Evolutionary conservation across 2,797 vertebrate genomes (phyloP).

Genomic region (Melanotaenia maccullochi): DNA sequence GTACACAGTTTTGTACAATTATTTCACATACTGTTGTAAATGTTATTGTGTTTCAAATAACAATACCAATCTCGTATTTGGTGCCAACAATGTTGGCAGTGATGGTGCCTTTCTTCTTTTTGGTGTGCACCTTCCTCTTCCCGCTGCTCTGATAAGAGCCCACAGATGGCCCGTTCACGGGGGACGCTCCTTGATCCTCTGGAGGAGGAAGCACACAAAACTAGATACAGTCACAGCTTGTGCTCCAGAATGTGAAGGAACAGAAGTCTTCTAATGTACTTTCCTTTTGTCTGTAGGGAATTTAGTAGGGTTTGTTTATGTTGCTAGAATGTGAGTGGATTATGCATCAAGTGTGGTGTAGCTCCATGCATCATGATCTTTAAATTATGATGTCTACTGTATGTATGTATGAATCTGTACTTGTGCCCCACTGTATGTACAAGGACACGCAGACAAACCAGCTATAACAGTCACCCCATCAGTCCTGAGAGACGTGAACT

Average conservation of each 20-base stretch:
- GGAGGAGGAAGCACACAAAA: constrained; percentile 54
- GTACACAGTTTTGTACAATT: neutral
- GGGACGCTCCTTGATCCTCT: constrained; percentile 90
- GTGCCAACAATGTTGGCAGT: constrained; percentile 93
- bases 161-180: constrained; percentile 85
- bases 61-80: constrained; percentile 97
- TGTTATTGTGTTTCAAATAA: neutral
- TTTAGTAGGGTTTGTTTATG: constrained; percentile 55
- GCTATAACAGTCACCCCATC: constrained; percentile 25
- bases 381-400: constrained; percentile 25
- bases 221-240: constrained; percentile 60
- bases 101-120: constrained; percentile 94
- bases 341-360: constrained; percentile 29
- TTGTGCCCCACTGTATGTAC: constrained; percentile 5
- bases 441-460: constrained; percentile 13
- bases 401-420: constrained; percentile 4
- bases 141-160: constrained; percentile 88
- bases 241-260: constrained; percentile 28
- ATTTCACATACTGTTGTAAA: neutral
- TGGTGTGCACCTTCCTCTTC: constrained; percentile 90
- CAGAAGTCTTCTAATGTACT: constrained; percentile 39
- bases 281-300: constrained; percentile 51
- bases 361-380: constrained; percentile 41
- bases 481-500: constrained; percentile 13
- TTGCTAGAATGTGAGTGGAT: constrained; percentile 50